Base-by-base conservation (phyloP, 2,888 invertebrate species). In the Nomada goodeniana region DNA sequence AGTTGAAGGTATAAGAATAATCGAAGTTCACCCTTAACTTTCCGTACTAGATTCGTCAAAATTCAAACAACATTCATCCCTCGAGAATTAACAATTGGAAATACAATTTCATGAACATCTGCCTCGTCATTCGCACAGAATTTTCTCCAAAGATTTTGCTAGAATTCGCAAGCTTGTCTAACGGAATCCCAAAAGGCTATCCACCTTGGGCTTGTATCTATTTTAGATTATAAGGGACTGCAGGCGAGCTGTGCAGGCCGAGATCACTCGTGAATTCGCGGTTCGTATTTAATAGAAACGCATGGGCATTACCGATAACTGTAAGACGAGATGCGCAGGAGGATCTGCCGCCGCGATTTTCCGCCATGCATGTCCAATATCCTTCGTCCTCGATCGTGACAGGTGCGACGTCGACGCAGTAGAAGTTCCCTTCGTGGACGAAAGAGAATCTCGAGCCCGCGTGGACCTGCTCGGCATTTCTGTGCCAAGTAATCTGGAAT, bases 401-500 rank as follows among this genome's bases (percentile, higher is more conserved):
- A 0, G 97, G 97, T 0, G 96, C 96, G 29, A 98, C 96, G 92
- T 98, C 98, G 26, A 98, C 95, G 92, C 97, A 98, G 94, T 96
- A 97, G 94, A 98, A 98, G 92, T 96, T 96, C n/a, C 97, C 98
- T 91, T 98, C 98, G 88, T 97, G 96, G 23, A 96, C 96, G 90
- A 97, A 95, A 63, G 96, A 95, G 87, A 97, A 96, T 88, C 97
- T 95, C 93, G 97, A 97, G 82, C 96, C 96, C 90, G 96, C 96
- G 91, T 96, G 95, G 85, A 98, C 95, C 69, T 96, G 95, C 55
- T 96, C 95, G 93, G 98, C 97, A 93, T 98, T 98, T 90, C 97
- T 96, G 93, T 96, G 97, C 98, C 98, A 98, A 90, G 96, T 97
- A 88, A 98, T 96, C 98, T 98, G 88, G 78, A 87, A 83, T 83